Conservation (phyloP, 2,888 invertebrate species). For the Ormyrus labotus region DNA sequence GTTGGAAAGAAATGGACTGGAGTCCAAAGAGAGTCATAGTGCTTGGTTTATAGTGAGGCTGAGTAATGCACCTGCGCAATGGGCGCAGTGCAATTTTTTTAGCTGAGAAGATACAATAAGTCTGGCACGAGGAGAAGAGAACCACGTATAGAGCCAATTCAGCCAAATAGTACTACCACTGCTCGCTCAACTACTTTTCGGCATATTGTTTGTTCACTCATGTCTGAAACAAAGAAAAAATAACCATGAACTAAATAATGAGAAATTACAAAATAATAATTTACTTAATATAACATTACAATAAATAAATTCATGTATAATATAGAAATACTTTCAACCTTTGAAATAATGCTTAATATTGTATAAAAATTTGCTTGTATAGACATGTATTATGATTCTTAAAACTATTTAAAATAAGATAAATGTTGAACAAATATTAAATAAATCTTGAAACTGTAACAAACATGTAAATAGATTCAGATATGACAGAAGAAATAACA, state of each 20-base stretch:
- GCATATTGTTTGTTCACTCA: background rate
- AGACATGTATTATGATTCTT: background rate
- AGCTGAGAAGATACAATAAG: constrained; percentile 18
- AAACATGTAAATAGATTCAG: background rate
- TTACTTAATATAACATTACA: no score
- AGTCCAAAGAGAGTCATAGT: constrained; percentile 70
- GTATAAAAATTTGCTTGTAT: no score
- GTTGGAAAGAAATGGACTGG: constrained; percentile 63
- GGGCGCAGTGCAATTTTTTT: constrained; percentile 26
- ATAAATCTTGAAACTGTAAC: background rate
- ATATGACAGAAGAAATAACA: background rate
- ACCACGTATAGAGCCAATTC: constrained; percentile 28
- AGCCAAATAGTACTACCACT: constrained; percentile 26
- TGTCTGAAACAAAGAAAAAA: constrained; percentile 8
- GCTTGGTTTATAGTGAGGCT: constrained; percentile 29
- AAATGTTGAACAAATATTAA: background rate
- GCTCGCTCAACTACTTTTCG: constrained; percentile 17
- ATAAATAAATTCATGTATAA: no score
- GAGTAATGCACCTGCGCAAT: constrained; percentile 26
- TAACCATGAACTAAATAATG: no score
- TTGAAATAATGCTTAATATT: no score
- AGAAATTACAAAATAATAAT: no score
- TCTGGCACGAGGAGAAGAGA: constrained; percentile 19
- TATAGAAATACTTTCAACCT: no score
- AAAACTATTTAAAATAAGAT: background rate